Percentiles rank a stretch among this genome's conserved stretches.
Evolutionary conservation across 2,888 invertebrate species (phyloP).

Genomic region (Sesia bembeciformis): DNA sequence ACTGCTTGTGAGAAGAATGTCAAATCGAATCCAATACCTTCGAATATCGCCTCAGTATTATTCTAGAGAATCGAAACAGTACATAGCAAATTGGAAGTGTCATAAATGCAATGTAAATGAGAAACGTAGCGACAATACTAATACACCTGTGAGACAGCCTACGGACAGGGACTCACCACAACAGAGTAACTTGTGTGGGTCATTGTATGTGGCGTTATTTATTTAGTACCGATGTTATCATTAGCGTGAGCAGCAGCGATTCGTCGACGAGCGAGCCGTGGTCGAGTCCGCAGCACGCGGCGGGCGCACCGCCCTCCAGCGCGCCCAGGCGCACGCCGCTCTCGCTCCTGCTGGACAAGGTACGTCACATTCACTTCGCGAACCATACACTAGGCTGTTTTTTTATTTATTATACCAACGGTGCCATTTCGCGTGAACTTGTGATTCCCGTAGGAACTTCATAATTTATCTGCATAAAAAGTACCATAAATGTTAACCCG

Average conservation of each 20-base stretch:
- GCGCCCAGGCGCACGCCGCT: conserved; percentile 41
- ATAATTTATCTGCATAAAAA: too few species aligned
- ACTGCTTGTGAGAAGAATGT: too few species aligned
- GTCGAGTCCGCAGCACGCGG: conserved; percentile 26
- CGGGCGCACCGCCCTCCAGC: conserved; percentile 18
- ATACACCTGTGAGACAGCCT: background rate
- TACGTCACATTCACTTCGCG: conserved; percentile 9
- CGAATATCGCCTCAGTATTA: background rate
- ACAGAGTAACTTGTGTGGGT: too few species aligned
- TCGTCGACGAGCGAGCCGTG: conserved; percentile 52
- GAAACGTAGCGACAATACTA: background rate
- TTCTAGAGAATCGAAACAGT: background rate
- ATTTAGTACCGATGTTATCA: background rate
- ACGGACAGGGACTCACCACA: background rate
- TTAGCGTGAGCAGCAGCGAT: conserved; percentile 54
- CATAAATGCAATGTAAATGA: background rate
- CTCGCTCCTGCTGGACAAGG: conserved; percentile 55
- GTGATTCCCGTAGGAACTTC: too few species aligned
- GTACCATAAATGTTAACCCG: too few species aligned
- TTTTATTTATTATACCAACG: background rate
- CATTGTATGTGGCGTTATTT: too few species aligned
- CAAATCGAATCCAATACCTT: background rate
- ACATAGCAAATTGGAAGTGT: background rate
- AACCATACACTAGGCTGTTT: background rate
- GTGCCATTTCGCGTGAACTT: too few species aligned